phyloP scores from a whole-genome alignment of 2,113 vertebrate species.

The Neolamprologus brichardi region DNA sequence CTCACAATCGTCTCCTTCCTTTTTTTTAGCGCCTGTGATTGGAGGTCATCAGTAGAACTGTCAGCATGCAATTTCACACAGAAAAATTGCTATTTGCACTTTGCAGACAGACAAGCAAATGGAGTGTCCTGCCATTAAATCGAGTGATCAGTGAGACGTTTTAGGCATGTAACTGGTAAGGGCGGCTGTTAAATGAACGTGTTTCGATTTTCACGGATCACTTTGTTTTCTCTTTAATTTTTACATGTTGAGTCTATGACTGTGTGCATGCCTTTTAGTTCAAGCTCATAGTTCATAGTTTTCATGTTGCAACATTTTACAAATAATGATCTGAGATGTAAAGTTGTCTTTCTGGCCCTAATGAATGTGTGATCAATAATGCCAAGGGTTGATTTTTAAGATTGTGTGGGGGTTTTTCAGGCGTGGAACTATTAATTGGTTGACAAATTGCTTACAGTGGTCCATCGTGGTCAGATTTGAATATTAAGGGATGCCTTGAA shows the following conservation, averaged over 20 bases:
- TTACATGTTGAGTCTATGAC: neutral
- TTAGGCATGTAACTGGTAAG: neutral
- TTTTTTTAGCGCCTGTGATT: neutral
- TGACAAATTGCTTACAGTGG: neutral
- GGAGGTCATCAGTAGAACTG: constrained; percentile 24
- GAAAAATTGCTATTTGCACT: neutral
- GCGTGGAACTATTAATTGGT: neutral
- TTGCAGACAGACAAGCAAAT: neutral
- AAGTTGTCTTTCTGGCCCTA: neutral
- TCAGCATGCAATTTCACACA: constrained; percentile 1
- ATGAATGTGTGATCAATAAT: neutral
- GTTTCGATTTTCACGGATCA: neutral
- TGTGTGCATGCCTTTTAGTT: neutral
- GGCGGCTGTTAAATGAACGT: neutral
- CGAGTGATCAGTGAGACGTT: neutral
- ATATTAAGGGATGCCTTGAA: neutral
- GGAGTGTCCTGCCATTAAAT: neutral
- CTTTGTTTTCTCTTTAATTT: neutral
- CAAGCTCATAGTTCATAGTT: neutral
- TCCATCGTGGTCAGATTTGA: neutral
- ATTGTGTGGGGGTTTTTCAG: neutral
- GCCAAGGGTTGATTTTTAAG: neutral
- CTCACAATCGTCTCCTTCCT: neutral
- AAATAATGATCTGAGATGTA: neutral
- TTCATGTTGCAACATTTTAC: neutral